Conservation (phyloP, 2,797 vertebrate species). For the Lagodon rhomboides region DNA sequence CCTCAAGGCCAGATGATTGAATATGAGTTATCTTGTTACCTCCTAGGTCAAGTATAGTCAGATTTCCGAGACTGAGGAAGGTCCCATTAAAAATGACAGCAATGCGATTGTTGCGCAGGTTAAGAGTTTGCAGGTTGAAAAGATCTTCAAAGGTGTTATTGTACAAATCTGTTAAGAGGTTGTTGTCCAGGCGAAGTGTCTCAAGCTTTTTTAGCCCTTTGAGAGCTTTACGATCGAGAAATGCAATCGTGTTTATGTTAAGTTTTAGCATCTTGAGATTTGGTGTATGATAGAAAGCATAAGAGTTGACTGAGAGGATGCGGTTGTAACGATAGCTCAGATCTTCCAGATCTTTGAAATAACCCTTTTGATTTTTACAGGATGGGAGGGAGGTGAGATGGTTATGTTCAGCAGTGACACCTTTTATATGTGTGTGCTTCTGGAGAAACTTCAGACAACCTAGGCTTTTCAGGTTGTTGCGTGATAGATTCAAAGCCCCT, state of each 20-base stretch:
- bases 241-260: slow-evolving; percentile 88
- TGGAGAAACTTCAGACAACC: slow-evolving; percentile 77
- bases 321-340: slow-evolving; percentile 85
- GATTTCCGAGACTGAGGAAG: slow-evolving; percentile 77
- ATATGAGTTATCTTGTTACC: slow-evolving; percentile 87
- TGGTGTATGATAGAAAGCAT: slow-evolving; percentile 79
- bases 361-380: slow-evolving; percentile 28
- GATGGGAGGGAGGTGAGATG: slow-evolving; percentile 45
- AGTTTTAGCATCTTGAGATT: slow-evolving; percentile 80
- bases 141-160: slow-evolving; percentile 81
- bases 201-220: slow-evolving; percentile 76
- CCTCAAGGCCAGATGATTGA: slow-evolving; percentile 75
- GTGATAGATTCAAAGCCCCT: slow-evolving; percentile 75
- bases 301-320: slow-evolving; percentile 67
- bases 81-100: slow-evolving; percentile 84
- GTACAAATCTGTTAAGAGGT: slow-evolving; percentile 88
- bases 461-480: slow-evolving; percentile 57
- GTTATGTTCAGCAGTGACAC: slow-evolving; percentile 79
- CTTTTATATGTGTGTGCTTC: slow-evolving; percentile 53
- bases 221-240: slow-evolving; percentile 78
- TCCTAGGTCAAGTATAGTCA: slow-evolving; percentile 87
- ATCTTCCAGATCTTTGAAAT: slow-evolving; percentile 54
- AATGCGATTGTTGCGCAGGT: slow-evolving; percentile 89
- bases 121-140: slow-evolving; percentile 81
- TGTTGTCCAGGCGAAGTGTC: slow-evolving; percentile 88